phyloP scores from a whole-genome alignment of 2,797 vertebrate species.

The Micromesistius poutassou region DNA sequence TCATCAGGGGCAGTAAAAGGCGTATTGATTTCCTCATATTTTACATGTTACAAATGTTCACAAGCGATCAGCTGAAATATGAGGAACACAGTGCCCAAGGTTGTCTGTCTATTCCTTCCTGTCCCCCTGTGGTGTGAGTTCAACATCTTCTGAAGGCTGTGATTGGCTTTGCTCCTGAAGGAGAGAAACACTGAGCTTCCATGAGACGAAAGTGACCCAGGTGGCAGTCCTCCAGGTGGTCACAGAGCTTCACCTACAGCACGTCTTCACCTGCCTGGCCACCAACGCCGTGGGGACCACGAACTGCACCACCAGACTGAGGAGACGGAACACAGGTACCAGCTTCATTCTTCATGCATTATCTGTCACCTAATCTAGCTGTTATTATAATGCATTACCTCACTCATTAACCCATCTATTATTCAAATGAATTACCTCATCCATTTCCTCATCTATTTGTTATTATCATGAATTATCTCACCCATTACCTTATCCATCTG shows the following conservation, averaged over 20 bases:
- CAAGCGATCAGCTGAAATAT: background rate
- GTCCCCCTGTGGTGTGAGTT: background rate
- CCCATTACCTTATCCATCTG: too few relatives aligned
- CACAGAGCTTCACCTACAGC: constrained; percentile 64
- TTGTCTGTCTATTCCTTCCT: background rate
- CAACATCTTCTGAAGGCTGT: background rate
- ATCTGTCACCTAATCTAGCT: background rate
- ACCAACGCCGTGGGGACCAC: constrained; percentile 72
- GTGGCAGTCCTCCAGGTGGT: constrained; percentile 64
- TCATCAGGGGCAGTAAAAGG: too few relatives aligned
- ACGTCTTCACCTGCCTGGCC: constrained; percentile 75
- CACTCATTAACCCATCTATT: too few relatives aligned
- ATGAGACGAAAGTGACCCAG: background rate
- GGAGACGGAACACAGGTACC: constrained; percentile 72
- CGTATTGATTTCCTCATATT: too few relatives aligned
- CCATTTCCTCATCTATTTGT: too few relatives aligned
- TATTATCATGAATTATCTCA: too few relatives aligned
- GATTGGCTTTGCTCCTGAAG: constrained; percentile 24
- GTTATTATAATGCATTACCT: too few relatives aligned
- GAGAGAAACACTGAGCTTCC: rapidly evolving
- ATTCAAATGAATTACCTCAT: too few relatives aligned
- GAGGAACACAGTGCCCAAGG: background rate
- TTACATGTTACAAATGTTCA: too few relatives aligned
- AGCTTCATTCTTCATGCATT: background rate
- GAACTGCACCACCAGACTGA: constrained; percentile 67